phyloP scores from a whole-genome alignment of 2,888 invertebrate species.

The Ferdinandea cuprea region DNA sequence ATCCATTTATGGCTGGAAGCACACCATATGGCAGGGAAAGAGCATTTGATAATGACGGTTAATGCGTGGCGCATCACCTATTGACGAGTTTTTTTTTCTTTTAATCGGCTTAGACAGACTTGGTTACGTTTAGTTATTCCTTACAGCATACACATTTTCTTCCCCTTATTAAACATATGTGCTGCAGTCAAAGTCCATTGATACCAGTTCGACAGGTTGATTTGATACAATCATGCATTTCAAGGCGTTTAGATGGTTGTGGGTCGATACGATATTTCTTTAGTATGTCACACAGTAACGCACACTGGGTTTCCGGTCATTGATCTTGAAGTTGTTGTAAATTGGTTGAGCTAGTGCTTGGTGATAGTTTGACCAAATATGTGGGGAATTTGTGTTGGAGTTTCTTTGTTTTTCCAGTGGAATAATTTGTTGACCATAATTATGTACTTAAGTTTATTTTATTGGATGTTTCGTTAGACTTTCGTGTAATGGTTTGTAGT shows the following conservation, averaged over 20 bases:
- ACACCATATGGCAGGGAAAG: conserved; percentile 56
- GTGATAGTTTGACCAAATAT: not conserved
- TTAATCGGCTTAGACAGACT: not conserved
- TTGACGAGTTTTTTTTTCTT: conserved; percentile 4
- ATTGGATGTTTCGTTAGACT: too few species aligned
- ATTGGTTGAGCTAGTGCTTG: not conserved
- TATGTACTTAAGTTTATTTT: too few species aligned
- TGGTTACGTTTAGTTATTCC: not conserved
- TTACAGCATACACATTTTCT: not conserved
- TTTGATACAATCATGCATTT: conserved; percentile 28
- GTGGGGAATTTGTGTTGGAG: not conserved
- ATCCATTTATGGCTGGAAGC: conserved; percentile 56
- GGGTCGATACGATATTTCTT: conserved; percentile 11
- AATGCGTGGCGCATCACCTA: conserved; percentile 36
- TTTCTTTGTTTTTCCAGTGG: too few species aligned
- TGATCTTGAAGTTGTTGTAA: conserved; percentile 20
- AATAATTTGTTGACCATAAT: too few species aligned
- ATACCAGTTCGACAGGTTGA: conserved; percentile 22
- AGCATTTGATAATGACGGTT: conserved; percentile 40
- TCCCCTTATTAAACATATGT: conserved; percentile 9
- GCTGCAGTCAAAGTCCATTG: not conserved
- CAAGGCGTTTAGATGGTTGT: conserved; percentile 16
- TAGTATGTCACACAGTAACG: not conserved
- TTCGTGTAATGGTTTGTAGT: too few species aligned
- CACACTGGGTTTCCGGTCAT: conserved; percentile 22